Evolutionary conservation across 1,140 invertebrate species (phyloP).

Genomic region (Cydia fagiglandana): DNA sequence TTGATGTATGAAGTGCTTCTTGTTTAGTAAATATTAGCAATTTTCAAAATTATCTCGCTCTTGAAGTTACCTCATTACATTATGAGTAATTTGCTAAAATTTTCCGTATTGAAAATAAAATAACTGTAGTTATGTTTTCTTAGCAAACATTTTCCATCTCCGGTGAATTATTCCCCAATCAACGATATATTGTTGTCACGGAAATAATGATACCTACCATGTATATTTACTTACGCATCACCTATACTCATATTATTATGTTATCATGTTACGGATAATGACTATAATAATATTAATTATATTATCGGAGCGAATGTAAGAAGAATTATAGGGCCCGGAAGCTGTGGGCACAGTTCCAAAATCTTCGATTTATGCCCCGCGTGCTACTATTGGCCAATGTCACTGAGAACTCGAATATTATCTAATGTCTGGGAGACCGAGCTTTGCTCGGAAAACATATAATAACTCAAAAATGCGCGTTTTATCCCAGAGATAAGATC

Average conservation of each 20-base stretch:
- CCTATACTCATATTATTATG: not conserved
- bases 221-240: constrained; percentile 3
- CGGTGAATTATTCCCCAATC: not conserved
- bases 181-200: not conserved
- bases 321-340: constrained; percentile 40
- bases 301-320: constrained; percentile 6
- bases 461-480: too few species aligned
- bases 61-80: too few species aligned
- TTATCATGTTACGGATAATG: constrained; percentile 17
- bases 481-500: too few species aligned
- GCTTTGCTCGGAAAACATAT: too few species aligned
- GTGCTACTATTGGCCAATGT: constrained; percentile 26
- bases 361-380: constrained; percentile 34
- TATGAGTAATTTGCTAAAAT: too few species aligned
- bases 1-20: too few species aligned
- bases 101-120: too few species aligned
- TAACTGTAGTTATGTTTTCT: not conserved
- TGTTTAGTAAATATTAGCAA: too few species aligned
- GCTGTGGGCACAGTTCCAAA: constrained; percentile 38
- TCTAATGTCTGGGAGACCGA: too few species aligned
- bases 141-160: not conserved
- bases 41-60: too few species aligned
- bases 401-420: constrained; percentile 32
- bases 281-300: constrained; percentile 28
- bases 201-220: not conserved